A percentile compares a stretch with the other conserved stretches of the same genome.
phyloP scores from a whole-genome alignment of 2,888 invertebrate species.

The Pheosia gnoma region DNA sequence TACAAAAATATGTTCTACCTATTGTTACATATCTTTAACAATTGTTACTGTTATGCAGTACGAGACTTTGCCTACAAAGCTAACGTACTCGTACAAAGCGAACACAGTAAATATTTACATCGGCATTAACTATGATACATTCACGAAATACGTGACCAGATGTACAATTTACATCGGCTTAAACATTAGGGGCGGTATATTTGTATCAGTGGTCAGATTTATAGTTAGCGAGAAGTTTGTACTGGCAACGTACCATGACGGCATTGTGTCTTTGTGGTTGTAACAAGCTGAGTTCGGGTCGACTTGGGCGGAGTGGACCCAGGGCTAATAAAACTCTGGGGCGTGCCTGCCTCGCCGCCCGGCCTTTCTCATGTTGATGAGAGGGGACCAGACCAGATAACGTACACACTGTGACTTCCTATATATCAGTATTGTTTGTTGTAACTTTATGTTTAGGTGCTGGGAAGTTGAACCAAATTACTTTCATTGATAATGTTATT shows the following conservation, averaged over 20 bases:
- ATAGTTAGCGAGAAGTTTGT: conserved; percentile 41
- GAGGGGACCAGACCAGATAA: conserved; percentile 39
- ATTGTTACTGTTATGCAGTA: not conserved
- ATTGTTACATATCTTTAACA: too few relatives aligned
- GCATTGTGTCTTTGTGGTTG: conserved; percentile 46
- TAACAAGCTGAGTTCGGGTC: conserved; percentile 45
- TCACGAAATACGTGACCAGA: conserved; percentile 37
- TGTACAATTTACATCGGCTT: conserved; percentile 28
- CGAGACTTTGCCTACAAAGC: conserved; percentile 13
- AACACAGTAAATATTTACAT: conserved; percentile 24
- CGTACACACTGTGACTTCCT: conserved; percentile 13
- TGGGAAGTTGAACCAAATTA: not conserved
- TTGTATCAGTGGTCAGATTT: conserved; percentile 44
- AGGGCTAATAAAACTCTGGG: conserved; percentile 71
- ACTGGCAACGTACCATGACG: conserved; percentile 42
- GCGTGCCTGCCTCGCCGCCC: conserved; percentile 54
- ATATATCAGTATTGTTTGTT: conserved; percentile 25
- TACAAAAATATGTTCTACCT: too few relatives aligned
- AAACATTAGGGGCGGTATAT: conserved; percentile 32
- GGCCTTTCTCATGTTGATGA: conserved; percentile 75
- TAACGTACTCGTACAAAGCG: conserved; percentile 26
- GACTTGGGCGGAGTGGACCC: conserved; percentile 45
- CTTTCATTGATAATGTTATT: too few relatives aligned
- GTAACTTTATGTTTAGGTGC: not conserved
- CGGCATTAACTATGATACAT: conserved; percentile 32